These are phyloP conservation scores for Sceloporus undulatus DNA, from an alignment of 2,113 vertebrate species.

Conservation along the genomic window DNA sequence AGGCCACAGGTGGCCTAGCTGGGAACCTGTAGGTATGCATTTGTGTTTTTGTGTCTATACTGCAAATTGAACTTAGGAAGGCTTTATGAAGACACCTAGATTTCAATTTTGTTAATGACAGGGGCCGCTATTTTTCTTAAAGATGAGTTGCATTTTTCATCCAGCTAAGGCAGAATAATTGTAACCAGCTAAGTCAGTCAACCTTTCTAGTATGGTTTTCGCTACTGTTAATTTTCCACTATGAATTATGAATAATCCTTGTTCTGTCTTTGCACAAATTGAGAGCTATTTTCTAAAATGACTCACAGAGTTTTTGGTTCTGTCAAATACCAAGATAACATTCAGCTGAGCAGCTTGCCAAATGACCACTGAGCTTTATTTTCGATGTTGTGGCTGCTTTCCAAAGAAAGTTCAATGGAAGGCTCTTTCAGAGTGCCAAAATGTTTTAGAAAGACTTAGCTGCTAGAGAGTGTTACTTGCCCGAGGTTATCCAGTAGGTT, in stretches of 20 bases:
- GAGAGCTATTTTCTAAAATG: conserved; percentile 27
- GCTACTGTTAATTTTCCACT: conserved; percentile 21
- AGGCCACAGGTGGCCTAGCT: background rate
- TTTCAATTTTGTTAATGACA: conserved; percentile 20
- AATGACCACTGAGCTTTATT: conserved; percentile 2
- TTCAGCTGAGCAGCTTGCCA: background rate
- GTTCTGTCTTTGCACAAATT: conserved; percentile 7
- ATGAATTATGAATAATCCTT: conserved; percentile 20
- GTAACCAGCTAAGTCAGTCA: conserved; percentile 29
- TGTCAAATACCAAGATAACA: conserved; percentile 5
- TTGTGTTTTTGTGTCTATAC: background rate
- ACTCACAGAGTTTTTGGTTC: conserved; percentile 19
- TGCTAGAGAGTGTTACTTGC: background rate
- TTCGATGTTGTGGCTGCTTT: background rate
- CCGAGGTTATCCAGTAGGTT: too few species aligned
- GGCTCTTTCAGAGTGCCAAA: background rate
- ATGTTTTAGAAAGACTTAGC: conserved; percentile 25
- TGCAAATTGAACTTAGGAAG: conserved; percentile 16
- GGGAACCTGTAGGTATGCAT: background rate
- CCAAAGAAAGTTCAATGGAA: background rate
- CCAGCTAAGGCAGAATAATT: conserved; percentile 7
- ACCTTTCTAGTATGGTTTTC: conserved; percentile 7
- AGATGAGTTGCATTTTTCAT: conserved; percentile 13
- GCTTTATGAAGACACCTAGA: background rate
- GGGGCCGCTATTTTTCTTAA: background rate